phyloP scores from a whole-genome alignment of 1,140 invertebrate genomes.

The Leptinotarsa texana region DNA sequence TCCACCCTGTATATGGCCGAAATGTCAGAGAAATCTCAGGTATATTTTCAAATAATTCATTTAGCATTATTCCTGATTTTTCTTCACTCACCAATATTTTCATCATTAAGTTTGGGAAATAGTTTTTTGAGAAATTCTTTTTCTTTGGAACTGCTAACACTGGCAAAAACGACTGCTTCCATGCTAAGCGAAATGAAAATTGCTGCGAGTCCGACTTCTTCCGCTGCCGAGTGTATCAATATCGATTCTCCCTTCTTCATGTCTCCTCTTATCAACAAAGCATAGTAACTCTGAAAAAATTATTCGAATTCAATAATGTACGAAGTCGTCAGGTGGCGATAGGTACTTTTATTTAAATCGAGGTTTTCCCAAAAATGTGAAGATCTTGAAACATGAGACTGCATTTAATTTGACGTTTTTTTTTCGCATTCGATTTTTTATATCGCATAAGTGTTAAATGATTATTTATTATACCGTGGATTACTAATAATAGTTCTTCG shows the following conservation, averaged over 20 bases:
- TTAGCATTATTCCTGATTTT: conserved; percentile 73
- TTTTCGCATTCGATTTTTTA: too few relatives aligned
- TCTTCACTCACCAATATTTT: conserved; percentile 69
- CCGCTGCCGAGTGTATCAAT: conserved; percentile 92
- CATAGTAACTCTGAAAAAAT: conserved; percentile 26
- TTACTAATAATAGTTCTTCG: too few relatives aligned
- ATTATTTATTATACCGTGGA: too few relatives aligned
- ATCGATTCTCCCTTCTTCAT: conserved; percentile 74
- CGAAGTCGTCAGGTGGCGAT: background rate
- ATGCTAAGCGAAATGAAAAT: conserved; percentile 87
- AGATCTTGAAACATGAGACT: too few relatives aligned
- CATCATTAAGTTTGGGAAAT: conserved; percentile 80
- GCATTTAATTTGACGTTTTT: background rate
- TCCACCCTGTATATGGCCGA: too few relatives aligned
- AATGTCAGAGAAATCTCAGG: conserved; percentile 54
- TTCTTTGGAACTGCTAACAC: conserved; percentile 85
- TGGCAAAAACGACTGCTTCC: conserved; percentile 84
- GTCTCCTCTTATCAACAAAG: conserved; percentile 16
- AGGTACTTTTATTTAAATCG: background rate
- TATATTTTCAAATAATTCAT: background rate
- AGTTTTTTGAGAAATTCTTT: conserved; percentile 81
- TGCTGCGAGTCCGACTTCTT: conserved; percentile 93
- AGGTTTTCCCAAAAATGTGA: background rate
- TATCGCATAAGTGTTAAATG: too few relatives aligned
- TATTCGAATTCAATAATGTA: background rate